Conservation (phyloP, 1,140 invertebrate species). For the Colletes gigas region DNA sequence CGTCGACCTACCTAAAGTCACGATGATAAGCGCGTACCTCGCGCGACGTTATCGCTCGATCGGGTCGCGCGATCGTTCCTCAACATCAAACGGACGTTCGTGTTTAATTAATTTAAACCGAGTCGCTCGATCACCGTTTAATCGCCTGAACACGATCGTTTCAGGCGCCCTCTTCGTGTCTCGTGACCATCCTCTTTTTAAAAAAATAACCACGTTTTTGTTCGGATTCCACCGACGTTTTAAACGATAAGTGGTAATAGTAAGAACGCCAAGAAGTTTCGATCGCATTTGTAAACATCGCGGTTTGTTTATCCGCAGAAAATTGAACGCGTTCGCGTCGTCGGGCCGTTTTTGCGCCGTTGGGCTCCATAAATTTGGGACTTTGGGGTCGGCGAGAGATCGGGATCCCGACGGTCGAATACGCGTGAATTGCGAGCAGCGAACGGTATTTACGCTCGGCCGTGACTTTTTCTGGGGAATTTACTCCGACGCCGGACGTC, state of each 20-base stretch:
- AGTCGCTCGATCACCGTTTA: not conserved
- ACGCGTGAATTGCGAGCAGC: not conserved
- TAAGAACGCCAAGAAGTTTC: too few relatives aligned
- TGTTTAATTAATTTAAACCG: slow-evolving; percentile 26
- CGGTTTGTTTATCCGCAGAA: too few relatives aligned
- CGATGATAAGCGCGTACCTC: slow-evolving; percentile 10
- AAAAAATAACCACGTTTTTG: too few relatives aligned
- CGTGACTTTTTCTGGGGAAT: not conserved
- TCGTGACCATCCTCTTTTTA: too few relatives aligned
- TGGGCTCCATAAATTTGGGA: not conserved
- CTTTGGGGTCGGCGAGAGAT: not conserved
- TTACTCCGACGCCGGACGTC: slow-evolving; percentile 1
- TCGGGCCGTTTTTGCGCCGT: not conserved
- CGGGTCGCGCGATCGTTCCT: not conserved
- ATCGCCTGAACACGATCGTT: not conserved
- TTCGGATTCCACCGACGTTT: too few relatives aligned
- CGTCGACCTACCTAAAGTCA: slow-evolving; percentile 25
- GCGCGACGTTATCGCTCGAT: slow-evolving; percentile 3
- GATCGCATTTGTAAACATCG: too few relatives aligned
- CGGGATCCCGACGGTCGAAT: slow-evolving; percentile 2
- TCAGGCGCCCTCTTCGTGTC: too few relatives aligned
- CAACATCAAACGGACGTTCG: not conserved
- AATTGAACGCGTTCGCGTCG: too few relatives aligned
- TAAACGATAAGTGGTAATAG: too few relatives aligned
- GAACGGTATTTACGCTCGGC: slow-evolving; percentile 6